Percentiles rank a stretch among this genome's conserved stretches.
Conservation (phyloP, 23 tunicate genomes). For the Halocynthia aurantium region DNA sequence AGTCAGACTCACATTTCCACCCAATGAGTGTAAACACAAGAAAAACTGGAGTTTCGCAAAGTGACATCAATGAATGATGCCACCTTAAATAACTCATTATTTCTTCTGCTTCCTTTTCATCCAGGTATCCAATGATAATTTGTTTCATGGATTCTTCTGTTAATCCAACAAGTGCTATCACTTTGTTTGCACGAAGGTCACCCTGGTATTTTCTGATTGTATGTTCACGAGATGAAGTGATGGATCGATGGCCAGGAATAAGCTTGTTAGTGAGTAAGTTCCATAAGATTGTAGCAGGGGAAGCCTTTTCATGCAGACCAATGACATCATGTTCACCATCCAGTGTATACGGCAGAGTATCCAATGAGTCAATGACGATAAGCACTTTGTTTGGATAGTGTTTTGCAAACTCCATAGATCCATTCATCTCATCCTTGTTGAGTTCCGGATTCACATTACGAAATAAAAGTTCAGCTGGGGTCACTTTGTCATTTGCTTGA, state of each 20-base stretch:
- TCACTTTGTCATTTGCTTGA: too few relatives aligned
- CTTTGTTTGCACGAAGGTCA: not conserved
- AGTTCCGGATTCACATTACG: too few relatives aligned
- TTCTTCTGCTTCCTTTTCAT: not conserved
- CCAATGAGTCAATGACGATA: not conserved
- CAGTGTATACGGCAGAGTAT: constrained; percentile 1
- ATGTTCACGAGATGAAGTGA: constrained; percentile 1
- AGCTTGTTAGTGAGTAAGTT: not conserved
- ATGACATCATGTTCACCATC: not conserved
- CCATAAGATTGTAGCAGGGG: not conserved
- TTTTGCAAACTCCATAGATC: too few relatives aligned
- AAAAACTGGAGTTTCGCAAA: not conserved
- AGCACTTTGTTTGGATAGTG: not conserved
- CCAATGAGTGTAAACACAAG: not conserved
- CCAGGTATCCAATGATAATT: not conserved
- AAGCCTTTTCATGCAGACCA: not conserved
- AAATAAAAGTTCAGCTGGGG: too few relatives aligned
- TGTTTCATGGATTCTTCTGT: not conserved
- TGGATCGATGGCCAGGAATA: not conserved
- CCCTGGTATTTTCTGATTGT: constrained; percentile 1
- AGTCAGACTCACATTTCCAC: too few relatives aligned
- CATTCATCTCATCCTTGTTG: not conserved
- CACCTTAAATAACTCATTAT: not conserved
- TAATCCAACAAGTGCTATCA: not conserved
- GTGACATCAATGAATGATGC: not conserved